Evolutionary conservation across 2,888 invertebrate species (phyloP).

Genomic region (Nineta flava): DNA sequence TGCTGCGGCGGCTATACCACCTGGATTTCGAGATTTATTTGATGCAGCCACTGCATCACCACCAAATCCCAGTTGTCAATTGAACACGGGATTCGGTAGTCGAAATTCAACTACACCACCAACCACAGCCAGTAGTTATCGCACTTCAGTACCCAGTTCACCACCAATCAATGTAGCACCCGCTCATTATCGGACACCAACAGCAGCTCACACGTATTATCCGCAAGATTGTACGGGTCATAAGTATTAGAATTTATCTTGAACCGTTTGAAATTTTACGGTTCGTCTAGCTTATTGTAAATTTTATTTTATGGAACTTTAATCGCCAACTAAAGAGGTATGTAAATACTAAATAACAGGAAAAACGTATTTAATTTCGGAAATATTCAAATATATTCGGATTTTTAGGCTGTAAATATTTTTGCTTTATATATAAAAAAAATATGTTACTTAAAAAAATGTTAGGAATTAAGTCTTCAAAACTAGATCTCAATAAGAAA

Average conservation of each 20-base stretch:
- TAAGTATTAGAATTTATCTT: slow-evolving; percentile 22
- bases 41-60: slow-evolving; percentile 21
- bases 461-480: too few species aligned
- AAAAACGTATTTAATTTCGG: too few species aligned
- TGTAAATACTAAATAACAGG: too few species aligned
- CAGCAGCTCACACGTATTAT: slow-evolving; percentile 31
- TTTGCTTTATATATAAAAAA: too few species aligned
- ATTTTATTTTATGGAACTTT: too few species aligned
- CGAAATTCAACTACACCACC: not conserved
- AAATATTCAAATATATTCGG: too few species aligned
- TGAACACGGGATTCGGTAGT: slow-evolving; percentile 20
- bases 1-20: slow-evolving; percentile 18
- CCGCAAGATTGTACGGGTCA: slow-evolving; percentile 40
- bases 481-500: too few species aligned
- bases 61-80: slow-evolving; percentile 29
- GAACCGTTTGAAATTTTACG: too few species aligned
- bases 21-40: slow-evolving; percentile 17
- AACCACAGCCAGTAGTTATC: slow-evolving; percentile 11
- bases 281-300: too few species aligned
- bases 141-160: slow-evolving; percentile 26
- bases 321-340: too few species aligned
- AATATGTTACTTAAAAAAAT: too few species aligned
- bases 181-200: slow-evolving; percentile 1
- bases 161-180: slow-evolving; percentile 22
- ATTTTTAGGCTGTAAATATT: too few species aligned